phyloP scores from a whole-genome alignment of 2,113 vertebrate species.

The Hystrix cristata region DNA sequence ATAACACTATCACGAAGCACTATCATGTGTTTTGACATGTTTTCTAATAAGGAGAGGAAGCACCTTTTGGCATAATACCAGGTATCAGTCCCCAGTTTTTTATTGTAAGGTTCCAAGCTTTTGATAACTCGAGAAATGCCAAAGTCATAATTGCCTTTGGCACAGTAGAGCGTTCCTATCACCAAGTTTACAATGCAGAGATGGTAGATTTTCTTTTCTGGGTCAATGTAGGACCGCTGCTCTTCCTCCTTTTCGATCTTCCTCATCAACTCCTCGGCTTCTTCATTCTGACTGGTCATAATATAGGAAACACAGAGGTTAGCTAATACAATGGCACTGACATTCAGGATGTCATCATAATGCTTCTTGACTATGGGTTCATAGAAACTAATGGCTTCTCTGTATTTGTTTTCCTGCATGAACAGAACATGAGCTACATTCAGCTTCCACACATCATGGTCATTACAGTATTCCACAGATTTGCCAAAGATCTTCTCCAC shows the following conservation, averaged over 20 bases:
- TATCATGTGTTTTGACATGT: constrained; percentile 97
- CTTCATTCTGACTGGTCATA: constrained; percentile 97
- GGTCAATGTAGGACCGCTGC: constrained; percentile 94
- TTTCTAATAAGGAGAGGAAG: constrained; percentile 97
- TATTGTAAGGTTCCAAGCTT: constrained; percentile 97
- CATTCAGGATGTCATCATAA: constrained; percentile 94
- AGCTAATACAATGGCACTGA: constrained; percentile 96
- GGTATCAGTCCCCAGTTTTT: constrained; percentile 97
- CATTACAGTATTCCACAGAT: constrained; percentile 95
- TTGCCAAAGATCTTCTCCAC: constrained; percentile 98
- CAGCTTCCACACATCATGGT: constrained; percentile 96
- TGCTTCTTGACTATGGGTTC: constrained; percentile 98
- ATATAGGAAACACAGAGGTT: constrained; percentile 99
- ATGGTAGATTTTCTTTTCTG: constrained; percentile 96
- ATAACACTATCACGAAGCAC: constrained; percentile 91
- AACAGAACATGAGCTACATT: constrained; percentile 98
- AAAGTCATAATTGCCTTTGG: constrained; percentile 98
- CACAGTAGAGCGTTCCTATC: constrained; percentile 98
- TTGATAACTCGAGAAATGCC: constrained; percentile 98
- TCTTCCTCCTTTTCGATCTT: constrained; percentile 99
- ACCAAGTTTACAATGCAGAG: constrained; percentile 98
- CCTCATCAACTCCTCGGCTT: constrained; percentile 97
- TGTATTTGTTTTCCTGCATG: constrained; percentile 98
- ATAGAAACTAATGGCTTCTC: constrained; percentile 96
- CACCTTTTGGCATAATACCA: constrained; percentile 99